Evolutionary conservation across 2,888 invertebrate species (phyloP), one percentile per base, ranked within the genome.

Genomic region (Hartigia nigra): DNA sequence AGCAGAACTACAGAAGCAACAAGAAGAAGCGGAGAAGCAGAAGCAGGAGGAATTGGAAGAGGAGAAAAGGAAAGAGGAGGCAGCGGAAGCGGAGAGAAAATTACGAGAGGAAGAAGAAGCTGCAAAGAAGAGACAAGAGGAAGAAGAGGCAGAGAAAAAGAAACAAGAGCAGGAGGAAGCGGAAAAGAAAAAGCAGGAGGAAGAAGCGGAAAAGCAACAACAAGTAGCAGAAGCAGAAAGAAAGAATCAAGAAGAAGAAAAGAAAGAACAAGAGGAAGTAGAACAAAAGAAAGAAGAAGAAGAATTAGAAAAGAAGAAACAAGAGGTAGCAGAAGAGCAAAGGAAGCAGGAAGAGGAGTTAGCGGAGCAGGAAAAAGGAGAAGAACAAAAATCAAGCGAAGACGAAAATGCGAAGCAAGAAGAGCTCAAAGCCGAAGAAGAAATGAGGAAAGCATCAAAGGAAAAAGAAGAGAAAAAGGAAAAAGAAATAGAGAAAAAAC

Each of bases 91-190:
- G 36, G 75, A 74, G 12, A 74, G 36, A 4, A 32, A 74, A 36
- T n/a, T 31, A 32, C 11, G 3, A 14, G 31, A 55, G 23, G 76
- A n/a, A 31, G 76, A 55, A 37, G 76, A 35, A 14, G 76, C 37
- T 72, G 76, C 70, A 1, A 86, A 86, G 77, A 80, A 82, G 79
- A 69, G 74, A 31, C 82, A 75, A 34, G 87, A 78, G 81, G 36
- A 84, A 81, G 77, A 86, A 81, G 78, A 36, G 31, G 39, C 80
- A 31, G 82, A 80, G 72, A 78, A n/a, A n/a, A 76, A 39, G 75
- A 35, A 31, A n/a, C 70, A 32, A 37, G 69, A 31, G 75, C 39
- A 31, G 39, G 35, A 36, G 55, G 36, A 70, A 2, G 75, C 74
- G 4, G 75, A 78, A 12, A 37, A 12, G 77, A 78, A 55, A 74